Evolutionary conservation across 2,113 vertebrate genomes (phyloP).

Genomic region (Pygoscelis antarcticus): DNA sequence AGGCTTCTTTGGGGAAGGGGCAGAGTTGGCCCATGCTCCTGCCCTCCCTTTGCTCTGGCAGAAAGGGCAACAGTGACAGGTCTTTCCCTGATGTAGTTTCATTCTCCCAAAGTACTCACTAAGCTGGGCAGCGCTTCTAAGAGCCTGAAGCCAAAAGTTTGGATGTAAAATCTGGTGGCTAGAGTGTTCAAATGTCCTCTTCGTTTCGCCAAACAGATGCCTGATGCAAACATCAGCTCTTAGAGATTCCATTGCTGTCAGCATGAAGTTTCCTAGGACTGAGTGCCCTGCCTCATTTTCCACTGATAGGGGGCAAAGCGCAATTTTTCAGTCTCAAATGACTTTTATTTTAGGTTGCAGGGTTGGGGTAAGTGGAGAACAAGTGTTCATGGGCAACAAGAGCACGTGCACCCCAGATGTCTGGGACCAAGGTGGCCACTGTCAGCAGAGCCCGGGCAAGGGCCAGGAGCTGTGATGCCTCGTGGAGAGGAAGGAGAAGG

Average conservation of each 20-base stretch:
- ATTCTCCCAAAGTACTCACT: not conserved
- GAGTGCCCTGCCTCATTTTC: not conserved
- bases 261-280: not conserved
- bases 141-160: not conserved
- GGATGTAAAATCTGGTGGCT: not conserved
- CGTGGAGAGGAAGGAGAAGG: not conserved
- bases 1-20: not conserved
- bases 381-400: too few species aligned
- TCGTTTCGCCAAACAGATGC: not conserved
- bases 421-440: not conserved
- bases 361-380: not conserved
- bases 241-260: not conserved
- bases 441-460: not conserved
- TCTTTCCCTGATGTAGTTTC: not conserved
- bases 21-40: not conserved
- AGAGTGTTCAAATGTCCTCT: not conserved
- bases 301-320: not conserved
- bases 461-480: not conserved
- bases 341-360: not conserved
- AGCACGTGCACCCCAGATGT: rapidly evolving
- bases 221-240: not conserved
- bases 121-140: not conserved
- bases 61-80: too few species aligned
- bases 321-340: not conserved
- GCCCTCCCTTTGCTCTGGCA: not conserved